Base-by-base conservation (phyloP, 2,797 vertebrate species). In the Macrochelys suwanniensis region DNA sequence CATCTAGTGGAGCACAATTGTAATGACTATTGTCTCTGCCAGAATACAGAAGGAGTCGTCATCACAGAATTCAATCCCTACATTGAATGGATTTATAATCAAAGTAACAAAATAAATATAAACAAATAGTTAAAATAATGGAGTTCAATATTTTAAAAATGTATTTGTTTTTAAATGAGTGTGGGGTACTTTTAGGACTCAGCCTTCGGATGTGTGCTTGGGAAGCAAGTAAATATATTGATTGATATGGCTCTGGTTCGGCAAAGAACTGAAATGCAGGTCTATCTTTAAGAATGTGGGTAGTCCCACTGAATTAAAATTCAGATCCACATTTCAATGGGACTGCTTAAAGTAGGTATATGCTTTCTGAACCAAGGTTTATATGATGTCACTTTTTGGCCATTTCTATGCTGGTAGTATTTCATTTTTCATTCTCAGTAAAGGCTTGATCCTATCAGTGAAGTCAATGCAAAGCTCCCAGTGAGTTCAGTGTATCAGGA, bases 1-100 rank as follows among this genome's bases (percentile, higher is more conserved):
- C 88, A 96, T 78, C 83, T 83, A 88, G 84, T 93, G 87, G 85
- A 91, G 11, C 2, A 84, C 83, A 49, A 0, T 10, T 71, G 37
- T 4, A 84, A 49, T 8, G 80, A 85, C 21, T 7, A 3, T 0
- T 2, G 21, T n/a, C 0, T 0, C 25, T 85, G 15, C 0, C 0
- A 33, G 49, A 80, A 53, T 84, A 84, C 7, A 61, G 21, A 4
- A 33, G n/a, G 51, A 0, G 3, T 9, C 5, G 1, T 8, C 7
- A 1, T 8, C 13, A 6, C 3, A 2, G 10, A 25, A 16, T 2
- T 16, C 12, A 5, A 5, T 21, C 5, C 8, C 23, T 31, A 45
- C 13, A 8, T 53, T 11, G 51, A 49, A 21, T 59, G 4, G 37
- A 13, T 1, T 11, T 4, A 33, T 54, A 74, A 47, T 50, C 13